A percentile compares a stretch with the other conserved stretches of the same genome.
phyloP scores from a whole-genome alignment of 2,888 invertebrate genomes.

The Tanytarsus gracilentus region DNA sequence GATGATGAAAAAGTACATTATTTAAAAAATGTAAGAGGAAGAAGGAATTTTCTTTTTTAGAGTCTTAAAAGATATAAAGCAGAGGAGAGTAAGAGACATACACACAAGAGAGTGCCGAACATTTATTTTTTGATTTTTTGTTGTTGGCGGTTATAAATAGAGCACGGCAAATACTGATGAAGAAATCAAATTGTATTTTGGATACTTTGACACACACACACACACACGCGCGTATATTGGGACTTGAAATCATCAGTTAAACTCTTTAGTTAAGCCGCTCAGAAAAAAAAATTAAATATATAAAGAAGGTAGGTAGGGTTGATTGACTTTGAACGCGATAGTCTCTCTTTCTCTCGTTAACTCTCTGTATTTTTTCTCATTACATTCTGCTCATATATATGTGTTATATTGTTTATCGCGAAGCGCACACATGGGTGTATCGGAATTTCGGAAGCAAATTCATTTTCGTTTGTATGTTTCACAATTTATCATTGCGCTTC shows the following conservation, averaged over 20 bases:
- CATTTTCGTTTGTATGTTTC: too few species aligned
- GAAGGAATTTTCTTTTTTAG: too few species aligned
- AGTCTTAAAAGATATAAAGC: conserved; percentile 8
- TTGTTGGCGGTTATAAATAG: conserved; percentile 6
- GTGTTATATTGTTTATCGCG: too few species aligned
- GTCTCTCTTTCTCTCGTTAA: too few species aligned
- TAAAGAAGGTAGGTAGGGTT: conserved; percentile 11
- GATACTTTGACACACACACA: conserved; percentile 8
- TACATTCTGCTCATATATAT: too few species aligned
- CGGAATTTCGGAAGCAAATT: too few species aligned
- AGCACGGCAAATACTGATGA: conserved; percentile 8
- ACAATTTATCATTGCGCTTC: too few species aligned
- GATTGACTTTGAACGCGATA: not conserved
- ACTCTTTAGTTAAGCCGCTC: too few species aligned
- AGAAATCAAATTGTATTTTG: conserved; percentile 7
- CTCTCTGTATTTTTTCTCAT: not conserved
- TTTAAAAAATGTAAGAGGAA: too few species aligned
- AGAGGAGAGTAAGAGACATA: not conserved
- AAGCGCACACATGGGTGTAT: too few species aligned
- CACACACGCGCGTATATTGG: not conserved
- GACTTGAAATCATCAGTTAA: conserved; percentile 3
- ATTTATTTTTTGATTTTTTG: too few species aligned
- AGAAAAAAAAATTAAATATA: not conserved
- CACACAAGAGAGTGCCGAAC: not conserved
- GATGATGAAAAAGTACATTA: too few species aligned